Evolutionary conservation across 2,797 vertebrate species (phyloP).

Genomic region (Urophycis tenuis): DNA sequence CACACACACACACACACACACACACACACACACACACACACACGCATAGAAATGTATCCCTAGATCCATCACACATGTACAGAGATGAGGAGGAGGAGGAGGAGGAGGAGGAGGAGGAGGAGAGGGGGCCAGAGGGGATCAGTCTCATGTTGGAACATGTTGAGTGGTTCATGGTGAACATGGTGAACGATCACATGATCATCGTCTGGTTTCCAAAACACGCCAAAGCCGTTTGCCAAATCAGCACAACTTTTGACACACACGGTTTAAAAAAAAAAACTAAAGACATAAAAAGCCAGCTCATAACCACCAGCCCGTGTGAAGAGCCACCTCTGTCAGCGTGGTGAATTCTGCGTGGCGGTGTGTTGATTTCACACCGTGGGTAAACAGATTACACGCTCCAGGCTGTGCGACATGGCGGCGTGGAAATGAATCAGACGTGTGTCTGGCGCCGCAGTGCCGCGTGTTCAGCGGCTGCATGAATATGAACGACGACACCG

Average conservation of each 20-base stretch:
- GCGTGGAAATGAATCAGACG: background rate
- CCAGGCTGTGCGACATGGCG: background rate
- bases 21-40: conserved; percentile 1
- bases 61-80: background rate
- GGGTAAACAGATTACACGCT: background rate
- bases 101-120: too few relatives aligned
- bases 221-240: background rate
- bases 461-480: background rate
- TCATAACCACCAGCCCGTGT: background rate
- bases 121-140: conserved; percentile 12
- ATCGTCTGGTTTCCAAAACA: background rate
- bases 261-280: background rate
- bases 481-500: background rate
- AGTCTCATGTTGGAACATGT: background rate
- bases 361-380: background rate
- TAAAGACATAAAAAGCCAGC: background rate
- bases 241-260: background rate
- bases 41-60: conserved; percentile 5
- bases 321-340: background rate
- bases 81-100: conserved; percentile 1
- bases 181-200: background rate
- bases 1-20: background rate
- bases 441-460: background rate
- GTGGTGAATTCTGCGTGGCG: background rate
- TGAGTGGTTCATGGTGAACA: background rate